These are phyloP conservation scores for Formica selysi DNA, from an alignment of 1,140 invertebrate species.

Conservation along the genomic window DNA sequence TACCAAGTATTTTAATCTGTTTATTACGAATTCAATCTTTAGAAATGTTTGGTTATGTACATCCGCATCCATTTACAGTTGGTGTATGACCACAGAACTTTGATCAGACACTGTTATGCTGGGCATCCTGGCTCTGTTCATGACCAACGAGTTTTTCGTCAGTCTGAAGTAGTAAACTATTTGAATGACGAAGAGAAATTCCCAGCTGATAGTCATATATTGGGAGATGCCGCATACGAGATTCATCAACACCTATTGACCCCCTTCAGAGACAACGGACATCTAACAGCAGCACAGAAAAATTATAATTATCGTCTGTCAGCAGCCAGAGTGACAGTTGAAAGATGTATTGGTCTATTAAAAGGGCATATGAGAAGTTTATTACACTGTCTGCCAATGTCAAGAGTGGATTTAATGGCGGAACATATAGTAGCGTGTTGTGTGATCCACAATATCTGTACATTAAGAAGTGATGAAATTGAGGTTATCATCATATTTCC, in stretches of 20 bases:
- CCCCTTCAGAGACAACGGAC: neutral
- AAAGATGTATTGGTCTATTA: neutral
- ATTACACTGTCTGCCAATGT: neutral
- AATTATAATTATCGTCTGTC: constrained; percentile 3
- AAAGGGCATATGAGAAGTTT: neutral
- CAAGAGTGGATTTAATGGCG: constrained; percentile 4
- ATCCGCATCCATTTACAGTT: neutral
- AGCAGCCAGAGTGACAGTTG: neutral
- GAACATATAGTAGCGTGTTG: neutral
- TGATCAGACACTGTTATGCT: neutral
- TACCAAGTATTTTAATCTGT: neutral
- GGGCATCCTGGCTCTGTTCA: constrained; percentile 23
- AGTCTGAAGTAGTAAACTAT: neutral
- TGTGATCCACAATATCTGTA: constrained; percentile 7
- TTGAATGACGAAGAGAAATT: neutral
- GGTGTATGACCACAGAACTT: neutral
- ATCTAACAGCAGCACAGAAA: neutral
- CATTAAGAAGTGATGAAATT: too few relatives aligned
- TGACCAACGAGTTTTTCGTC: neutral
- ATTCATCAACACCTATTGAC: neutral
- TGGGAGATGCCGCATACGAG: constrained; percentile 13
- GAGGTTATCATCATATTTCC: too few relatives aligned
- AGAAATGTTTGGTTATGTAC: neutral
- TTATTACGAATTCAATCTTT: neutral
- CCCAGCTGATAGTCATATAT: neutral